phyloP scores from a whole-genome alignment of 2,113 vertebrate species.

The Alosa alosa region DNA sequence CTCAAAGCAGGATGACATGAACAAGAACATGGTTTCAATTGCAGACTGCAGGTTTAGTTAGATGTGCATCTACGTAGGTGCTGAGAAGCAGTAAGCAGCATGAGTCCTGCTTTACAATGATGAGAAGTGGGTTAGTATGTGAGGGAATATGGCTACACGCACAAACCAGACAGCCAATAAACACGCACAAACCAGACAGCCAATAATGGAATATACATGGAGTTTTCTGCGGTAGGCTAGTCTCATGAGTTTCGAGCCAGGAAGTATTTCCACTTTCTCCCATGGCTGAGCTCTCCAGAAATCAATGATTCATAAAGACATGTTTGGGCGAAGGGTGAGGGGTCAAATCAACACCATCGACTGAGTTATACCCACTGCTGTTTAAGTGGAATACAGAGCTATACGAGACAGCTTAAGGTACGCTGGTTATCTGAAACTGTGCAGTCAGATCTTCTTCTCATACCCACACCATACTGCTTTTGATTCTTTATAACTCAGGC shows the following conservation, averaged over 20 bases:
- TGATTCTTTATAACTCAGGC: background rate
- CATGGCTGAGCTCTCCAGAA: background rate
- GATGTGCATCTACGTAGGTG: background rate
- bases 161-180: background rate
- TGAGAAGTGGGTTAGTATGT: background rate
- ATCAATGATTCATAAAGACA: constrained; percentile 7
- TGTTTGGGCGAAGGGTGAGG: background rate
- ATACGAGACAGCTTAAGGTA: background rate
- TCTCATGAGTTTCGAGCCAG: background rate
- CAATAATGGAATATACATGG: background rate
- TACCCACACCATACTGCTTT: background rate
- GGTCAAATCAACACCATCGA: background rate
- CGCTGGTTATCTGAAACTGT: background rate
- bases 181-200: background rate
- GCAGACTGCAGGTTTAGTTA: background rate
- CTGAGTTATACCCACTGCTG: background rate
- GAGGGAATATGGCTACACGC: background rate
- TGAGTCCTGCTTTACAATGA: background rate
- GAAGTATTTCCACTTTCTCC: background rate
- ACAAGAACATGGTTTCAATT: background rate
- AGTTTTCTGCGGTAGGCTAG: background rate
- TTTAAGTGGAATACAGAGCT: background rate
- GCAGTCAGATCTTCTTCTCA: background rate
- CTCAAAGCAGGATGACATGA: background rate
- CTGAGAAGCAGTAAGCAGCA: background rate